A percentile compares a stretch with the other conserved stretches of the same genome.
These are phyloP conservation scores for Corythaeola cristata DNA, from an alignment of 2,113 vertebrate species.

Conservation along the genomic window DNA sequence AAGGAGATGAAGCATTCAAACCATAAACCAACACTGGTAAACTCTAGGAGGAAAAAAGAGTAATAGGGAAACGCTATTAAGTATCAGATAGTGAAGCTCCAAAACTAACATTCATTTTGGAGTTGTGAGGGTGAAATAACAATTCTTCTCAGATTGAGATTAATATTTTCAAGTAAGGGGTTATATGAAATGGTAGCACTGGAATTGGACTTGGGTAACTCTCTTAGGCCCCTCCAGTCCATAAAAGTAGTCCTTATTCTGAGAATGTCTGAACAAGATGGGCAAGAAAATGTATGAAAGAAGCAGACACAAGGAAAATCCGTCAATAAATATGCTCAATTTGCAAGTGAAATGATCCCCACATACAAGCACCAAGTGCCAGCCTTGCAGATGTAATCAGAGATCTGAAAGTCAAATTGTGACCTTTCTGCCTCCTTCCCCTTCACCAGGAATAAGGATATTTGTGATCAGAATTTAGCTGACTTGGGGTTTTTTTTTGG, in stretches of 20 bases:
- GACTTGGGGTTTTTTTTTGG: neutral
- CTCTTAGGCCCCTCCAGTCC: neutral
- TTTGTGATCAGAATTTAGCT: constrained; percentile 24
- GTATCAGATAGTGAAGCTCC: neutral
- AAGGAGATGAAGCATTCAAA: neutral
- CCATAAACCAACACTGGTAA: neutral
- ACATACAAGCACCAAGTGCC: neutral
- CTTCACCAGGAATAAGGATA: constrained; percentile 5
- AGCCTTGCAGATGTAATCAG: constrained; percentile 15
- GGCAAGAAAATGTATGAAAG: neutral
- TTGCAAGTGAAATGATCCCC: constrained; percentile 50
- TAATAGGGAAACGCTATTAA: neutral
- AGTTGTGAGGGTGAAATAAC: neutral
- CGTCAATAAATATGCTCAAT: neutral
- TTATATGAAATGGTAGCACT: neutral
- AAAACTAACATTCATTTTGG: neutral
- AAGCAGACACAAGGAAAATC: neutral
- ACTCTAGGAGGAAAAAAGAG: neutral
- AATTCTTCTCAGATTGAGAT: neutral
- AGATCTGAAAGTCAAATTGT: constrained; percentile 61
- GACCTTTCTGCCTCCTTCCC: constrained; percentile 4
- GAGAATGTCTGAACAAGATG: neutral
- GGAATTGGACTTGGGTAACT: neutral
- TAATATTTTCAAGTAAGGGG: neutral
- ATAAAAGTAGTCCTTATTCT: neutral